Conservation (phyloP, 2,797 vertebrate species). For the Sarcoramphus papa region DNA sequence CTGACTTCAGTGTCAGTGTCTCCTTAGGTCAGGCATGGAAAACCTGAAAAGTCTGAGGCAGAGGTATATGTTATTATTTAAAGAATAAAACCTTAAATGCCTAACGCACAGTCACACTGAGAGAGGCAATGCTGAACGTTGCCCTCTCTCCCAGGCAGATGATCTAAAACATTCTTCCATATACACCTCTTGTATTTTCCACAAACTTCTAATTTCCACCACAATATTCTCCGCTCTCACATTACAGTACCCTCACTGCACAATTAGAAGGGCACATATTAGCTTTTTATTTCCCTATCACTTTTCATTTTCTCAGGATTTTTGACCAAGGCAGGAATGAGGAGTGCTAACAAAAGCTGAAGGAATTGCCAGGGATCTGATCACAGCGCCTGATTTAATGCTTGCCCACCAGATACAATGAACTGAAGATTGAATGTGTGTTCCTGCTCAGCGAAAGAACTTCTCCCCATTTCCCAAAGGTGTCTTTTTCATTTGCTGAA, state of each 20-base stretch:
- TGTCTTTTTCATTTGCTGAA: not conserved
- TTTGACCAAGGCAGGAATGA: not conserved
- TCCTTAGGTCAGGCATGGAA: not conserved
- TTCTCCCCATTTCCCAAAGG: not conserved
- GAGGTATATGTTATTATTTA: not conserved
- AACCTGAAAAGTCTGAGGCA: not conserved
- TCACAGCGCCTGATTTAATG: not conserved
- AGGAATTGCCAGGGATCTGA: not conserved
- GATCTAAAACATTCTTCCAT: not conserved
- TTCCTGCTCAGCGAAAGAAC: not conserved
- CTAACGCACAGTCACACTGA: not conserved
- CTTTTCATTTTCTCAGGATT: not conserved
- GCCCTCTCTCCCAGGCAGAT: not conserved
- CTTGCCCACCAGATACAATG: not conserved
- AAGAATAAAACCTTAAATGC: not conserved
- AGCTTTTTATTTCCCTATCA: not conserved
- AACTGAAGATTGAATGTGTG: not conserved
- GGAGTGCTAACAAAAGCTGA: not conserved
- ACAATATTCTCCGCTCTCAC: not conserved
- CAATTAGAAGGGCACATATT: not conserved
- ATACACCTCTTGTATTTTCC: not conserved
- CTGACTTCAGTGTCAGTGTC: not conserved
- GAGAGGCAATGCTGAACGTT: not conserved
- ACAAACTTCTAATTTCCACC: not conserved
- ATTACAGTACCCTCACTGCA: not conserved